These are phyloP conservation scores for Phoxinus dragarum DNA, from an alignment of 2,797 vertebrate species.

Conservation along the genomic window DNA sequence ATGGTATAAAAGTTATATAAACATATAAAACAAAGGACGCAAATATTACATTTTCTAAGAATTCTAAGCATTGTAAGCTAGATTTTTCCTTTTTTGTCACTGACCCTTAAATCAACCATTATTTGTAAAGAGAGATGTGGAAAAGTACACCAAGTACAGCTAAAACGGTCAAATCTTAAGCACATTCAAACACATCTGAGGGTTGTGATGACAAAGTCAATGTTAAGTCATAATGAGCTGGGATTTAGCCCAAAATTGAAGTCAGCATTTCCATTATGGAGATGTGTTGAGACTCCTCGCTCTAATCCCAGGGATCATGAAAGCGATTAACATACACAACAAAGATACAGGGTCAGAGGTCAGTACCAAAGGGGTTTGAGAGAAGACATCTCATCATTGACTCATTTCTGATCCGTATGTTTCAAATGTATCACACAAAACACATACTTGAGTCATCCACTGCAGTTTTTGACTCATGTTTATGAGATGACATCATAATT, in stretches of 20 bases:
- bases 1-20: not conserved
- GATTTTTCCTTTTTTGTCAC: not conserved
- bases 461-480: conserved; percentile 43
- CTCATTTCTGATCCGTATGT: conserved; percentile 13
- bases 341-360: conserved; percentile 6
- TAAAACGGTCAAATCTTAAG: conserved; percentile 29
- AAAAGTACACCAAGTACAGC: not conserved
- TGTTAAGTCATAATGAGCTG: conserved; percentile 20
- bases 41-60: not conserved
- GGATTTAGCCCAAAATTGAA: conserved; percentile 19
- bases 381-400: too few species aligned
- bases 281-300: not conserved
- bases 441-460: conserved; percentile 28
- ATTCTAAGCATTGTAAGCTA: not conserved
- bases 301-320: not conserved
- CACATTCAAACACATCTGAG: not conserved
- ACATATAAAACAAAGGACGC: not conserved
- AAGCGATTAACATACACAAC: not conserved
- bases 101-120: not conserved
- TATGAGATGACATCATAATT: conserved; percentile 48
- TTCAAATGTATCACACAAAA: conserved; percentile 52
- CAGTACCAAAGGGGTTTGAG: not conserved
- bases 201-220: not conserved
- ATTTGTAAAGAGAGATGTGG: not conserved
- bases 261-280: conserved; percentile 31